Percentiles rank a stretch among this genome's conserved stretches.
These are phyloP conservation scores for Mechanitis mazaeus DNA, from an alignment of 2,888 invertebrate species.

Conservation along the genomic window DNA sequence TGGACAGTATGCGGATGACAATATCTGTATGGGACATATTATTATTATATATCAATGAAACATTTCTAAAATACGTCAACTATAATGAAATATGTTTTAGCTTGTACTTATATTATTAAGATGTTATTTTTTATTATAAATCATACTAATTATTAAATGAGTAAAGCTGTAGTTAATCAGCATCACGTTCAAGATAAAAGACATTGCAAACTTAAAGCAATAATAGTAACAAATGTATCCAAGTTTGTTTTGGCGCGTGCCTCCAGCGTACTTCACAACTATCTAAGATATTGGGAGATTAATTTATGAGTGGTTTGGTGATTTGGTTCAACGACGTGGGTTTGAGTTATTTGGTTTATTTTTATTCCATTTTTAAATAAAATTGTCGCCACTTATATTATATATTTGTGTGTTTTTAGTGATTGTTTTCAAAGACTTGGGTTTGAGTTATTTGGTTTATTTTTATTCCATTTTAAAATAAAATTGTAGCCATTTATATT, in stretches of 20 bases:
- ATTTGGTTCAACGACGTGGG: conserved; percentile 15
- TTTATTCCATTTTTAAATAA: no score
- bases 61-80: no score
- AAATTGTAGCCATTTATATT: no score
- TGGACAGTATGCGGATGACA: conserved; percentile 21
- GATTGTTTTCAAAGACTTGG: no score
- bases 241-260: conserved; percentile 44
- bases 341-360: not conserved
- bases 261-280: conserved; percentile 35
- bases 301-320: conserved; percentile 37
- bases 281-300: conserved; percentile 42
- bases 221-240: conserved; percentile 50
- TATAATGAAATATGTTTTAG: no score
- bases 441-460: no score
- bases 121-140: no score
- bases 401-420: no score
- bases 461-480: not conserved
- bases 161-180: conserved; percentile 13
- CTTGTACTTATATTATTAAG: no score
- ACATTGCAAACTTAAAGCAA: conserved; percentile 41
- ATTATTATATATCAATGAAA: no score
- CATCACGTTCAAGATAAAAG: conserved; percentile 50
- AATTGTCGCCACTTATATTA: no score
- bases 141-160: not conserved
- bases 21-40: not conserved